Evolutionary conservation across 2,797 vertebrate genomes (phyloP), one percentile per base, ranked within the genome.

Genomic region (Salmo trutta): DNA sequence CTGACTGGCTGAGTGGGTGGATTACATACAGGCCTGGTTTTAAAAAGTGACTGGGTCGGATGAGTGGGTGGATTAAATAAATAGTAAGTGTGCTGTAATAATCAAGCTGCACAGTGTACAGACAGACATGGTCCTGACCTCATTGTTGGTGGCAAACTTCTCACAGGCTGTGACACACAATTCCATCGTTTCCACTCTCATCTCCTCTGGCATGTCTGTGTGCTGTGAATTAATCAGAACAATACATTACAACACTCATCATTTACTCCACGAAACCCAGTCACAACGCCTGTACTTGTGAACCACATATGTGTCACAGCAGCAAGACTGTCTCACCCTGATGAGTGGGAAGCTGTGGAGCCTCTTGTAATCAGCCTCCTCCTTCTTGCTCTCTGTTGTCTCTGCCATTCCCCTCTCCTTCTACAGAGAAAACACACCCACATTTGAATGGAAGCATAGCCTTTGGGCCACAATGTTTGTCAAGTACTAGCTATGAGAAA

Each of bases 161-260:
- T 99, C 97, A 81, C 97, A 99, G 0, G 98, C 97, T 0, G 96
- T 97, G 81, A 75, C 71, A 31, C 69, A 52, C 41, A 71, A 16
- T 10, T 31, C 33, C 69, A 52, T n/a, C 53, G 27, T 96, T 85
- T 98, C 97, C 3, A 97, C 93, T 2, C 96, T 94, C 97, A 99
- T 99, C 91, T 99, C 98, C 82, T 99, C 98, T 0, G 97, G 95
- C 97, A 98, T 98, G 91, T 99, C 97, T 17, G 97, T 96, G 88
- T 99, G 97, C 97, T 99, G 88, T 68, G n/a, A 74, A 7, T 5
- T 14, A 68, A 24, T 51, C 79, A 36, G 52, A 74, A 41, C 73
- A 53, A 41, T 31, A 17, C 5, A 24, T 7, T 15, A 31, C 27
- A 54, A 54, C 53, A 54, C 53, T 54, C 53, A 19, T 1, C 53